phyloP scores from a whole-genome alignment of 2,113 vertebrate genomes.

The Neofelis nebulosa region DNA sequence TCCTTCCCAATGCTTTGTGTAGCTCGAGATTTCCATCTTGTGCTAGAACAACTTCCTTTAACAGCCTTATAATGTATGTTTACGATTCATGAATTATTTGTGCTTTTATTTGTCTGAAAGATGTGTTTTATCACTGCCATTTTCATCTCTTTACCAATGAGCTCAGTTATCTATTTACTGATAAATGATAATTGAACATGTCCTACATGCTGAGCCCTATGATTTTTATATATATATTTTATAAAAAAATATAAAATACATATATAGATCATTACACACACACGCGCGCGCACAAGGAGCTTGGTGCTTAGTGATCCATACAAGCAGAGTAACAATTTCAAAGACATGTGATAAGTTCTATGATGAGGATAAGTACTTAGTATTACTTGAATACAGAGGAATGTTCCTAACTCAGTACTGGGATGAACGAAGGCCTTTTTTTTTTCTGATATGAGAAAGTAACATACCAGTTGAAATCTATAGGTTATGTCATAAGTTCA shows the following conservation, averaged over 20 bases:
- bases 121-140: not conserved
- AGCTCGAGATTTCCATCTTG: not conserved
- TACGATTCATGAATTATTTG: conserved; percentile 3
- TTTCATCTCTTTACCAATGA: not conserved
- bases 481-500: not conserved
- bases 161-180: not conserved
- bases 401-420: not conserved
- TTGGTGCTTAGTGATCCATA: not conserved
- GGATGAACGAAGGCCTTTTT: not conserved
- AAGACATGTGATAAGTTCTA: not conserved
- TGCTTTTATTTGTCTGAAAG: not conserved
- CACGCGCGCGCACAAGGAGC: not conserved
- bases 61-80: not conserved
- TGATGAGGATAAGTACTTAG: not conserved
- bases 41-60: not conserved
- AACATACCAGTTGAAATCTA: not conserved
- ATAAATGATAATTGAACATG: not conserved
- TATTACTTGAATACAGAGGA: not conserved
- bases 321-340: not conserved
- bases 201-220: not conserved
- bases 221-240: not conserved
- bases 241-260: not conserved
- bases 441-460: not conserved
- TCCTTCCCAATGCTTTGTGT: not conserved
- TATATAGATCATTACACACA: not conserved